Conservation (phyloP, 2,797 vertebrate genomes). For the Poeciliopsis infans region DNA sequence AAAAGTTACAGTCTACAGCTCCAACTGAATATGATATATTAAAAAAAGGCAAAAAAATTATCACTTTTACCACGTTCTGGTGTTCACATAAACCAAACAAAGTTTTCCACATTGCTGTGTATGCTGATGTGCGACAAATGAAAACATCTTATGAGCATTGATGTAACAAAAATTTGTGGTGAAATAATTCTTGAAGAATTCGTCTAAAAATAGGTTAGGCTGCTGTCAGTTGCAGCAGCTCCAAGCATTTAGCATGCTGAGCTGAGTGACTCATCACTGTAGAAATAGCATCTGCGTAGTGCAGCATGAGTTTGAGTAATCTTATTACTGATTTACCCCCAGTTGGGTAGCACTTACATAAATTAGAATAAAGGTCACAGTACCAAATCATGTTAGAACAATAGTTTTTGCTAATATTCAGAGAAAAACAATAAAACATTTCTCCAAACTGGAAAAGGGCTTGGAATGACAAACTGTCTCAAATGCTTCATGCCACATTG, state of each 20-base stretch:
- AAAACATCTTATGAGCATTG: neutral
- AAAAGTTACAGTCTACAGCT: too few relatives aligned
- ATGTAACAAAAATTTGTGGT: neutral
- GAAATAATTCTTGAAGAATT: neutral
- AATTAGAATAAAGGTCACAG: neutral
- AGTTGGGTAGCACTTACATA: neutral
- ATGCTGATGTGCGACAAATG: neutral
- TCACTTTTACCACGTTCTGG: neutral
- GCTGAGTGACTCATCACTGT: neutral
- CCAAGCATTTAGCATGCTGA: neutral
- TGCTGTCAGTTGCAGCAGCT: neutral
- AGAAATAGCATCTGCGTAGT: neutral
- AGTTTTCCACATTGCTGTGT: neutral
- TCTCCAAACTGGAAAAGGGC: constrained; percentile 7
- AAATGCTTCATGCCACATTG: constrained; percentile 20
- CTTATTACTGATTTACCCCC: neutral
- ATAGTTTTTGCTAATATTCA: constrained; percentile 7
- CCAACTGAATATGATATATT: neutral
- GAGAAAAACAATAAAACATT: constrained; percentile 17
- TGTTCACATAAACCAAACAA: neutral
- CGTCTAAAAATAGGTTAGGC: neutral
- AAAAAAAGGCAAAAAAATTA: neutral
- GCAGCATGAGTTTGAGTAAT: neutral
- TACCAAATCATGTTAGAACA: neutral
- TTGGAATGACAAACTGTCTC: constrained; percentile 23